Base-by-base conservation (phyloP, 2,888 invertebrate species). In the Scaptomyza caliginosa region DNA sequence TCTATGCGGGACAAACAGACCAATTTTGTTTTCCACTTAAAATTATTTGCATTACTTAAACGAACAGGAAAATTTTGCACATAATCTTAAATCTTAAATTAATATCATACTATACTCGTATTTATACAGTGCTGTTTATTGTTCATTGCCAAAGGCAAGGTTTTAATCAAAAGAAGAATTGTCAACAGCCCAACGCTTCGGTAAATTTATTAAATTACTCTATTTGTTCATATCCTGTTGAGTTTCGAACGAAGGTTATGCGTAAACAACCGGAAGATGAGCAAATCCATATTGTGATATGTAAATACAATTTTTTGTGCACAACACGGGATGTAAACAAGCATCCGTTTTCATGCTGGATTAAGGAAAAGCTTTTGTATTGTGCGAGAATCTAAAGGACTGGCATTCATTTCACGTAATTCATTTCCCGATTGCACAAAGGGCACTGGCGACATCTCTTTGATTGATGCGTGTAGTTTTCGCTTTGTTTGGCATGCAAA, bases 391-490 rank as follows among this genome's bases (percentile, higher is more conserved):
- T 32, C 11, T n/a, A 28, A 49, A 26, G 17, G 43, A 56, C 77
- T 45, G 40, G 48, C 63, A 76, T 57, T 70, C 63, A 67, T 64
- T 73, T 66, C 65, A 80, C 77, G 67, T 67, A 74, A 71, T 71
- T 75, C 71, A 71, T 74, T 63, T 64, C 59, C 67, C 55, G 76
- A 74, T 74, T 74, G 63, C 67, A 67, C 57, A 75, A 75, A 67
- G 56, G 49, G 57, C 49, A 67, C 50, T 38, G 59, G 38, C 63
- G 58, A 70, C 67, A 55, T 59, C 23, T 23, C 49, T 71, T 67
- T 74, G 74, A 74, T 74, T 71, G 76, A 74, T 74, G 76, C 40
- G 23, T 46, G 36, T 21, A 32, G 57, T 56, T 21, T 24, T 38
- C 19, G 39, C 11, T 42, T 55, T 36, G 34, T 23, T 11, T 54